phyloP scores from a whole-genome alignment of 2,113 vertebrate genomes.

The Donacobius atricapilla region DNA sequence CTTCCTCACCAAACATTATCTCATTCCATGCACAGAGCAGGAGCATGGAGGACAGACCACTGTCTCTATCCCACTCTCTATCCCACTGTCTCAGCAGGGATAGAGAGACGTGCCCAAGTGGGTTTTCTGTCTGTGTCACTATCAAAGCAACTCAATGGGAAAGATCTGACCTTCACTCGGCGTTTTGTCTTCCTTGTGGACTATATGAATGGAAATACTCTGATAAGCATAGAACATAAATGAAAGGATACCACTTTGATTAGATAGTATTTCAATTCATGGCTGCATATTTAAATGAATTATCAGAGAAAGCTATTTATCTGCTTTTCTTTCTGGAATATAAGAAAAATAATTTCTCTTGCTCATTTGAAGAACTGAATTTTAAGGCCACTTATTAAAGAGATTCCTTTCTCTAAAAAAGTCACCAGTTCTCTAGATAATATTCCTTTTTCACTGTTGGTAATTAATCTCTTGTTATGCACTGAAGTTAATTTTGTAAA shows the following conservation, averaged over 20 bases:
- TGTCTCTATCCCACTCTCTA: neutral
- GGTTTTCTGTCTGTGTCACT: neutral
- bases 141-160: neutral
- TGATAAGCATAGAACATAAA: neutral
- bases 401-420: conserved; percentile 6
- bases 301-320: neutral
- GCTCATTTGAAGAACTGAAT: neutral
- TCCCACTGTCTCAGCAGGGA: neutral
- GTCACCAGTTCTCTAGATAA: neutral
- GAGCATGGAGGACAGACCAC: fast-evolving
- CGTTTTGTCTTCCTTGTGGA: neutral
- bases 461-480: conserved; percentile 20
- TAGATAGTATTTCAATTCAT: neutral
- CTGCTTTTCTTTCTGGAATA: neutral
- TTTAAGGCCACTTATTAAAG: neutral
- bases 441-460: neutral
- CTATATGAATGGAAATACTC: neutral
- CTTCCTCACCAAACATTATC: neutral
- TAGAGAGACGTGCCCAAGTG: neutral
- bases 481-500: conserved; percentile 54
- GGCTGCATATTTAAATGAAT: neutral
- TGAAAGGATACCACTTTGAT: neutral
- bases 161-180: fast-evolving
- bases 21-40: neutral
- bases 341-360: neutral